Conservation (phyloP, 2,797 vertebrate species). For the Chiloscyllium punctatum region DNA sequence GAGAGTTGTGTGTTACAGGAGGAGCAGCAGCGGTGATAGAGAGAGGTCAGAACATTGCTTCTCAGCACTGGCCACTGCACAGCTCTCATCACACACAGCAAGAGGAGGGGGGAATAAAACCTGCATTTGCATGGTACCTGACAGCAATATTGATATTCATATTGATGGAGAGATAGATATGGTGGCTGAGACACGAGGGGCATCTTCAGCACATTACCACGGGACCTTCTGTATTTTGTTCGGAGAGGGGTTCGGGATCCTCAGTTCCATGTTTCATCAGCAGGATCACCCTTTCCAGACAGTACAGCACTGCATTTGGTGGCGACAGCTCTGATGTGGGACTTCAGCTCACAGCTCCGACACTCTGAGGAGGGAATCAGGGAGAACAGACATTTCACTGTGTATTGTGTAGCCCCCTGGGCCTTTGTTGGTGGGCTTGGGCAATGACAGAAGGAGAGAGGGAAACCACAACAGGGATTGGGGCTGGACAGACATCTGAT, state of each 20-base stretch:
- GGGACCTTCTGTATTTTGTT: not conserved
- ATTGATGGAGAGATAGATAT: no score
- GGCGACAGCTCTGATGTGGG: not conserved
- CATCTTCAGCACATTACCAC: no score
- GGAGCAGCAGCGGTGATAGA: not conserved
- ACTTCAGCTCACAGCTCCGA: no score
- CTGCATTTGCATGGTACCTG: not conserved
- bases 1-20: not conserved
- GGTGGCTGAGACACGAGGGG: no score
- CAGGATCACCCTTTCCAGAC: not conserved
- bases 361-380: not conserved
- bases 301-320: not conserved
- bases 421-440: no score
- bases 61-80: not conserved
- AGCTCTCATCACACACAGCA: not conserved
- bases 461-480: not conserved
- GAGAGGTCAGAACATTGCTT: not conserved
- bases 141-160: not conserved
- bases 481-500: slow-evolving; percentile 38
- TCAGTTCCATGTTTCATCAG: not conserved
- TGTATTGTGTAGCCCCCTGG: no score
- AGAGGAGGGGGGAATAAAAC: not conserved
- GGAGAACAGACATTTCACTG: no score
- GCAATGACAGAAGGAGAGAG: no score
- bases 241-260: not conserved